Conservation (phyloP, 1,140 invertebrate species). For the Gryon sp. region DNA sequence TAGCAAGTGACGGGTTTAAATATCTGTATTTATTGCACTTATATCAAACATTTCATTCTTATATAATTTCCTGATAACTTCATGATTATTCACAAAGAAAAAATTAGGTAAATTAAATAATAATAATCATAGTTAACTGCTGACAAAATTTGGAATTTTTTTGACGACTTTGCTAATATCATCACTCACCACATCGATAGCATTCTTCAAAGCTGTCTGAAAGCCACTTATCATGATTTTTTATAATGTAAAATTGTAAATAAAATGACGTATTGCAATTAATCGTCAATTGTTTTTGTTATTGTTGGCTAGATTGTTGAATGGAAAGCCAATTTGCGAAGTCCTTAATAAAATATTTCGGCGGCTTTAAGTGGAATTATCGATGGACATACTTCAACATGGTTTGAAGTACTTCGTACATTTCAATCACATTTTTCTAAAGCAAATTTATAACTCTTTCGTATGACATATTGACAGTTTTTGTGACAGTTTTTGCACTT, state of each 20-base stretch:
- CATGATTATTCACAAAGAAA: no score
- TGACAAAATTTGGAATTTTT: no score
- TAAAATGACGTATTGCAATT: slow-evolving; percentile 17
- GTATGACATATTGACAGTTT: slow-evolving; percentile 42
- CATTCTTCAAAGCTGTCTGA: slow-evolving; percentile 78
- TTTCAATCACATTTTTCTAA: slow-evolving; percentile 6
- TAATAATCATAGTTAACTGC: no score
- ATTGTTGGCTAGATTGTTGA: no score
- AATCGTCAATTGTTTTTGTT: slow-evolving; percentile 23
- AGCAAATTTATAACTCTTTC: slow-evolving; percentile 4
- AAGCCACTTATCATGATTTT: slow-evolving; percentile 79
- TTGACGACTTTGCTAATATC: slow-evolving; percentile 4
- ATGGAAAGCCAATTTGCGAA: slow-evolving; percentile 16
- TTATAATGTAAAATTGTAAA: slow-evolving; percentile 11
- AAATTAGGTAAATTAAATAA: no score
- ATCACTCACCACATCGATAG: slow-evolving; percentile 79
- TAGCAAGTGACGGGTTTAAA: no score
- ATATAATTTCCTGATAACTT: no score
- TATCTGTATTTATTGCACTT: neutral
- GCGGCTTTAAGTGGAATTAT: neutral
- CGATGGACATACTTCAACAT: neutral
- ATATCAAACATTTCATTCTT: neutral
- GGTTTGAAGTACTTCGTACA: neutral
- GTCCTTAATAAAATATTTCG: neutral
- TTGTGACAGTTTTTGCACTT: slow-evolving; percentile 4